These are phyloP conservation scores for Charanyca ferruginea DNA, from an alignment of 2,888 invertebrate species.

Conservation along the genomic window DNA sequence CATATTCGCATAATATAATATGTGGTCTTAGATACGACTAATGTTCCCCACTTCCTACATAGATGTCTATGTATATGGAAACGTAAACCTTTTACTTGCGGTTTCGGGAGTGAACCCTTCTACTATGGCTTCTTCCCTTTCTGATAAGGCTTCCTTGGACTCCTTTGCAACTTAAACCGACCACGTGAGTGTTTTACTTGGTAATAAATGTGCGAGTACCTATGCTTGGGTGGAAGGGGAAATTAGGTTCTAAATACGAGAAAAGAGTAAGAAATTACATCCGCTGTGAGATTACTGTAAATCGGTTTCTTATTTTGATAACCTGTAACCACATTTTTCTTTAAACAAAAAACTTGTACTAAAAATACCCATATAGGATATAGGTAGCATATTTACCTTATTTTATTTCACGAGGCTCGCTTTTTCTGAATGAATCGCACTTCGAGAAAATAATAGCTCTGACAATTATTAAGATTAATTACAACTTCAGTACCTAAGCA, in stretches of 20 bases:
- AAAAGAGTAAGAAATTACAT: background rate
- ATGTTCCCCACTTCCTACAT: background rate
- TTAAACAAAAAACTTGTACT: slow-evolving; percentile 1
- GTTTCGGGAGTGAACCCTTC: slow-evolving; percentile 3
- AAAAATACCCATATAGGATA: background rate
- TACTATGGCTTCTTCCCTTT: slow-evolving; percentile 13
- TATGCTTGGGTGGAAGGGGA: background rate
- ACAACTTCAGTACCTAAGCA: slow-evolving; percentile 23
- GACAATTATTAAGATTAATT: slow-evolving; percentile 34
- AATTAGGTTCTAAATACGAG: background rate
- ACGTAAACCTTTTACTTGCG: slow-evolving; percentile 11
- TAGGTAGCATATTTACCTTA: background rate
- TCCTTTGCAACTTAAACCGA: slow-evolving; percentile 12
- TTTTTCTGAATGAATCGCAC: background rate
- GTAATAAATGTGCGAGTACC: background rate
- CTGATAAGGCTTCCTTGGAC: slow-evolving; percentile 8
- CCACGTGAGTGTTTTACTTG: background rate
- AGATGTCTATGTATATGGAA: background rate
- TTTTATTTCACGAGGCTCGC: background rate
- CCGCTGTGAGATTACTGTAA: background rate
- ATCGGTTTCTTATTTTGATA: background rate
- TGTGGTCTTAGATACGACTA: background rate
- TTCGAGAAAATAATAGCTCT: slow-evolving; percentile 18
- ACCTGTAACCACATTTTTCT: background rate
- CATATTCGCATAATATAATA: background rate